Evolutionary conservation across 2,797 vertebrate genomes (phyloP).

Genomic region (Notolabrus celidotus): DNA sequence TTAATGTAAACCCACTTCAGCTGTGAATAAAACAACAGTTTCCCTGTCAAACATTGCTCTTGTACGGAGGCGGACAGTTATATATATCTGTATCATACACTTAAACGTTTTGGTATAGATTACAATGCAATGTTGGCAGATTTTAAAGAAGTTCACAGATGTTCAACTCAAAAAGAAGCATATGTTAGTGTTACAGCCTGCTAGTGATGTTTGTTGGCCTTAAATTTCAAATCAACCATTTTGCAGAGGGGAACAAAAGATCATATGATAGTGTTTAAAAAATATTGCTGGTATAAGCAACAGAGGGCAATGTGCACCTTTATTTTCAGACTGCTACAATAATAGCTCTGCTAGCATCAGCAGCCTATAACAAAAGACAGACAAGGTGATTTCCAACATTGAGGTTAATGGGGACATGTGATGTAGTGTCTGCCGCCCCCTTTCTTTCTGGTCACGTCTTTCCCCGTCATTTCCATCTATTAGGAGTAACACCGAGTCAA

Average conservation of each 20-base stretch:
- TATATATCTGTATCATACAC: constrained; percentile 1
- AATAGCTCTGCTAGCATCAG: constrained; percentile 22
- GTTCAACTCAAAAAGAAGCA: constrained; percentile 3
- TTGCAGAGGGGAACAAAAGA: too few relatives aligned
- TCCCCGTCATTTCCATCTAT: constrained; percentile 22
- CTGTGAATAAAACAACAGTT: constrained; percentile 26
- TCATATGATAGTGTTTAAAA: constrained; percentile 22
- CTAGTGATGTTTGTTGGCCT: constrained; percentile 49
- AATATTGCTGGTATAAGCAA: constrained; percentile 19
- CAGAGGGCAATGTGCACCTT: constrained; percentile 16
- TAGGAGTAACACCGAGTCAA: constrained; percentile 37
- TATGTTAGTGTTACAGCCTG: constrained; percentile 29
- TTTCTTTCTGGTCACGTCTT: constrained; percentile 13
- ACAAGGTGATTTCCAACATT: constrained; percentile 49
- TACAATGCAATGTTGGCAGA: too few relatives aligned
- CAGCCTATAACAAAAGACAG: constrained; percentile 18
- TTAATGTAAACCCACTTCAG: constrained; percentile 45
- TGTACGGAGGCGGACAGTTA: constrained; percentile 17
- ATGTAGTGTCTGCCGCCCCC: constrained; percentile 9
- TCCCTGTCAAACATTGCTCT: constrained; percentile 13
- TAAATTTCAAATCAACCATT: constrained; percentile 30
- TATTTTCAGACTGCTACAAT: constrained; percentile 1
- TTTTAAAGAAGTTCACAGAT: constrained; percentile 1
- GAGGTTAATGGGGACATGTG: constrained; percentile 36
- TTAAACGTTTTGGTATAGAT: not conserved